Percentiles rank a stretch among this genome's conserved stretches.
phyloP scores from a whole-genome alignment of 2,113 vertebrate species.

The Chauna torquata region DNA sequence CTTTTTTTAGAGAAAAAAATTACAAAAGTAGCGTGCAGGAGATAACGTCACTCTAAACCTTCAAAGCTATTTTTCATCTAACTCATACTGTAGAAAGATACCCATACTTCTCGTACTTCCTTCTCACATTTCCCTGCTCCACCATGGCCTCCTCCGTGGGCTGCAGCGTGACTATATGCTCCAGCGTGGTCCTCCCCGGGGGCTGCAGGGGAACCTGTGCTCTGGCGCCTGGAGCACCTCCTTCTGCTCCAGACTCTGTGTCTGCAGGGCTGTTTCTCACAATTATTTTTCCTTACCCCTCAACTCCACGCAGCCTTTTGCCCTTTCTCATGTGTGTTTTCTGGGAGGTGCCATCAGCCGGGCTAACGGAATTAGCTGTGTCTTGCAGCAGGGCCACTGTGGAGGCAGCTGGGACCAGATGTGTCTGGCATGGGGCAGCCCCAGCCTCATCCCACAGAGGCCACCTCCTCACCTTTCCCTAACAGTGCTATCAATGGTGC shows the following conservation, averaged over 20 bases:
- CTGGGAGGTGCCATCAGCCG: not conserved
- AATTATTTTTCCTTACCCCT: not conserved
- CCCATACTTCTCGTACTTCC: not conserved
- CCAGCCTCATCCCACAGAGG: not conserved
- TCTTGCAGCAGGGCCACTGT: no score
- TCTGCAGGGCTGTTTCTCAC: not conserved
- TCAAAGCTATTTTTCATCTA: not conserved
- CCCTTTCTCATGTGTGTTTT: no score
- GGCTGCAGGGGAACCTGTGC: fast-evolving
- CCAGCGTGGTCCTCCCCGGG: not conserved
- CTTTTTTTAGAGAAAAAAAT: no score
- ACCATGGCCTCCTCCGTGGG: not conserved
- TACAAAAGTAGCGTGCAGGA: not conserved
- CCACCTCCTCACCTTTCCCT: not conserved
- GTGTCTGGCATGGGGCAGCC: fast-evolving
- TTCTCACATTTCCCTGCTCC: not conserved
- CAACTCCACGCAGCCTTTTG: fast-evolving
- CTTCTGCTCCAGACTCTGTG: not conserved
- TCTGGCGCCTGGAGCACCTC: fast-evolving
- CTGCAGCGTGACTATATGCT: not conserved
- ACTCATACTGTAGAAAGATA: not conserved
- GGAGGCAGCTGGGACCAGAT: fast-evolving
- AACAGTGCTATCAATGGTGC: not conserved
- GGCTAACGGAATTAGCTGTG: not conserved
- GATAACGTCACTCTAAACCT: not conserved